Percentiles rank a stretch among this genome's conserved stretches.
Evolutionary conservation across 2,113 vertebrate species (phyloP).

Genomic region (Lophotis ruficrista): DNA sequence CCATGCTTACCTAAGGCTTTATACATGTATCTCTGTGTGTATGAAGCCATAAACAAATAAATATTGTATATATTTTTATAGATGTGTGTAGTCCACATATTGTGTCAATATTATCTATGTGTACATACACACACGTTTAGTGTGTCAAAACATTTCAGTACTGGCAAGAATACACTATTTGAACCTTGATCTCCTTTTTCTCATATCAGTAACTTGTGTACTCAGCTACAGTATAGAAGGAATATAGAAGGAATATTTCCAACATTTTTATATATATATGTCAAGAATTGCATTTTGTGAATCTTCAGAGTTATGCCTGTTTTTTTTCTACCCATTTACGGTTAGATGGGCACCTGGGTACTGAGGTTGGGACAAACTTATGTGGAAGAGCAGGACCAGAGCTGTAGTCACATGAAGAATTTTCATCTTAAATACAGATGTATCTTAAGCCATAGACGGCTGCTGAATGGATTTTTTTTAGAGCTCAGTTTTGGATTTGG

Average conservation of each 20-base stretch:
- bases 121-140: not conserved
- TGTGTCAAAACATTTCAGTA: not conserved
- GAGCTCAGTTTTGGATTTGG: not conserved
- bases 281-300: not conserved
- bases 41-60: not conserved
- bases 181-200: not conserved
- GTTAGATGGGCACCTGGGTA: not conserved
- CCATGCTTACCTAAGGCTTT: not conserved
- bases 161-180: not conserved
- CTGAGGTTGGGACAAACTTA: not conserved
- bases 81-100: not conserved
- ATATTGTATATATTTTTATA: not conserved
- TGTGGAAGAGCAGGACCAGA: not conserved
- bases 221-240: not conserved
- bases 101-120: not conserved
- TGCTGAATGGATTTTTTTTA: not conserved
- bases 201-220: not conserved
- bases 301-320: not conserved
- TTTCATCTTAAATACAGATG: not conserved
- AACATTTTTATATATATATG: too few species aligned
- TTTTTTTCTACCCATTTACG: not conserved
- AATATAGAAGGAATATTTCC: not conserved
- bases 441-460: not conserved
- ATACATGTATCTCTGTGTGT: not conserved
- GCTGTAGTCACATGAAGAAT: not conserved